Evolutionary conservation across 2,797 vertebrate species (phyloP).

Genomic region (Sylvia borin): DNA sequence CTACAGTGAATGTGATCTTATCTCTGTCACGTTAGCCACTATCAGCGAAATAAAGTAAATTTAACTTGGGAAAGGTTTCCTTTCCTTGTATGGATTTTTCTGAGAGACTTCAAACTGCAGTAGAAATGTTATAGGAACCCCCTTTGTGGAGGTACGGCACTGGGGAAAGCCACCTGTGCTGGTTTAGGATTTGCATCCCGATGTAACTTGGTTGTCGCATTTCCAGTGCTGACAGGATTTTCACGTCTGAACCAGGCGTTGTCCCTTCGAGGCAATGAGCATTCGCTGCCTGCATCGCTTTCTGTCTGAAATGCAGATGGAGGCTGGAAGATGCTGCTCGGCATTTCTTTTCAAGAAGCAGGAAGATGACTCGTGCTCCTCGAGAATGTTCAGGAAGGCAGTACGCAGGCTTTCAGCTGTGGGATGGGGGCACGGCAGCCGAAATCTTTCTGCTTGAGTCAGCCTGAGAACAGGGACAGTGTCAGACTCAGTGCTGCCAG

Average conservation of each 20-base stretch:
- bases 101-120: neutral
- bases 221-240: slow-evolving; percentile 1
- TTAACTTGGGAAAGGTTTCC: slow-evolving; percentile 33
- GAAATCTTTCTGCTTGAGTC: neutral
- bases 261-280: neutral
- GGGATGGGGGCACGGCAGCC: neutral
- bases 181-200: neutral
- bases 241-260: slow-evolving; percentile 31
- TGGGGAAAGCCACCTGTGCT: neutral
- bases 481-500: neutral
- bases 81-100: neutral
- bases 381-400: neutral
- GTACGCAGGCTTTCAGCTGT: neutral
- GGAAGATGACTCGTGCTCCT: neutral
- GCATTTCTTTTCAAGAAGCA: neutral
- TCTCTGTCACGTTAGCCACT: neutral
- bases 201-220: slow-evolving; percentile 20
- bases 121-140: neutral
- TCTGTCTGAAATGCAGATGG: slow-evolving; percentile 4
- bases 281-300: slow-evolving; percentile 20
- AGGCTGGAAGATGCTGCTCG: neutral
- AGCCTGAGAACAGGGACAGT: neutral
- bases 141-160: neutral
- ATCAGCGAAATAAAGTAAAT: neutral
- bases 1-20: neutral